Conservation (phyloP, 1,140 invertebrate genomes). For the Leucophenga varia region DNA sequence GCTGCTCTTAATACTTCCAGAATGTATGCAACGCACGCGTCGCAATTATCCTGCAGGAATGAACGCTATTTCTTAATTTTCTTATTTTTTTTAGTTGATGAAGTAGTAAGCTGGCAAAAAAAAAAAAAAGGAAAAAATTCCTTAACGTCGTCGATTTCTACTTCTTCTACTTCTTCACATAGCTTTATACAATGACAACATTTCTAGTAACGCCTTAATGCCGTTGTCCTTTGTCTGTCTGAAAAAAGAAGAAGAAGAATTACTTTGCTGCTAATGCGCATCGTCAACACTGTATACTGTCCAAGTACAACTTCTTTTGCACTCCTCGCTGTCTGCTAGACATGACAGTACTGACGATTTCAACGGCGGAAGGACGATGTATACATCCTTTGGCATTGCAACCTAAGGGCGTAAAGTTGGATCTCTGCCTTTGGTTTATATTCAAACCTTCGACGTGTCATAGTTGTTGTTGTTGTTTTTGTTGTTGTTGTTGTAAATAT, state of each 20-base stretch:
- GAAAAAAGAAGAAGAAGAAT: constrained; percentile 1
- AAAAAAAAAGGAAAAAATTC: not conserved
- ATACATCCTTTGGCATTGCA: constrained; percentile 28
- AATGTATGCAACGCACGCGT: constrained; percentile 27
- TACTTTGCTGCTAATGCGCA: no score
- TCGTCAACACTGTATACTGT: no score
- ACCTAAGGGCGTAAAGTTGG: not conserved
- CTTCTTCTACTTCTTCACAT: not conserved
- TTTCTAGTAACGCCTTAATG: no score
- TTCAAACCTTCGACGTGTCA: constrained; percentile 19
- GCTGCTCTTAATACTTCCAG: not conserved
- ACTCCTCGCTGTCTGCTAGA: not conserved
- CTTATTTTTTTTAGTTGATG: not conserved
- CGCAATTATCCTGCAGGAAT: constrained; percentile 42
- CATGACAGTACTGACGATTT: not conserved
- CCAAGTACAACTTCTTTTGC: not conserved
- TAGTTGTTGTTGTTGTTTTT: constrained; percentile 9
- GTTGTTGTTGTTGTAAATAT: constrained; percentile 40
- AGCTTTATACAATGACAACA: no score
- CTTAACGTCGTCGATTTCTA: not conserved
- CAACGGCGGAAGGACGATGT: constrained; percentile 4
- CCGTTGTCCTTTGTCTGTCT: not conserved
- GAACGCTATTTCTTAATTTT: constrained; percentile 42
- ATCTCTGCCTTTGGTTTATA: constrained; percentile 13
- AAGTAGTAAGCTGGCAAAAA: not conserved